Evolutionary conservation across 2,888 invertebrate genomes (phyloP), one percentile per base, ranked within the genome.

Genomic region (Idaea dimidiata): DNA sequence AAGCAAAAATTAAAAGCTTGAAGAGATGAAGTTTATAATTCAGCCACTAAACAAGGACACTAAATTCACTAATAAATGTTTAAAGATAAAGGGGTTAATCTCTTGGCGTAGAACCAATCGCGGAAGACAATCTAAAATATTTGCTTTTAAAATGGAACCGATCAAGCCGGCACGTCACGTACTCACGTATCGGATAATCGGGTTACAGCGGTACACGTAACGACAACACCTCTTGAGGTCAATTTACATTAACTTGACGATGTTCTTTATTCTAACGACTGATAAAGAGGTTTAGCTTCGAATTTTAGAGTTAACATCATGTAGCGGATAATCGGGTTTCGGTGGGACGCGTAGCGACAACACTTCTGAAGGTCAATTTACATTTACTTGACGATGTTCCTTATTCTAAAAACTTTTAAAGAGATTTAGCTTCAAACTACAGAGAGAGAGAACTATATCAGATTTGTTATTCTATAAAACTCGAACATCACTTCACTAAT

Each of bases 221-320:
- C 74, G 74, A 75, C 77, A 79, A 78, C 79, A 78, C 43, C 43
- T 43, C 43, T 76, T 80, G 71, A 80, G 74, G 76, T 72, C 73
- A 79, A 83, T 84, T 84, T 79, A 78, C 82, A 86, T 84, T 79
- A 82, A 78, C 80, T 78, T 77, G 76, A 77, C 79, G 77, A 80
- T 80, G 74, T 72, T 65, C 66, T 62, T 68, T 78, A 79, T 78
- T 80, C 78, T 43, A 14, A 3, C 32, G 3, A 43, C 10, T 43
- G 43, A 8, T 14, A 43, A 43, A 43, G 43, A 43, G 8, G 3
- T 43, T 43, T 43, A 43, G 14, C 8, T 14, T 43, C 14, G 10
- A 14, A 43, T 10, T 8, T 8, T 10, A 43, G 14, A 43, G 43
- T 6, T 1, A 33, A 33, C 33, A 33, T 33, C 1, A 1, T 33